Conservation (phyloP, 1,140 invertebrate species). For the Oppia nitens region DNA sequence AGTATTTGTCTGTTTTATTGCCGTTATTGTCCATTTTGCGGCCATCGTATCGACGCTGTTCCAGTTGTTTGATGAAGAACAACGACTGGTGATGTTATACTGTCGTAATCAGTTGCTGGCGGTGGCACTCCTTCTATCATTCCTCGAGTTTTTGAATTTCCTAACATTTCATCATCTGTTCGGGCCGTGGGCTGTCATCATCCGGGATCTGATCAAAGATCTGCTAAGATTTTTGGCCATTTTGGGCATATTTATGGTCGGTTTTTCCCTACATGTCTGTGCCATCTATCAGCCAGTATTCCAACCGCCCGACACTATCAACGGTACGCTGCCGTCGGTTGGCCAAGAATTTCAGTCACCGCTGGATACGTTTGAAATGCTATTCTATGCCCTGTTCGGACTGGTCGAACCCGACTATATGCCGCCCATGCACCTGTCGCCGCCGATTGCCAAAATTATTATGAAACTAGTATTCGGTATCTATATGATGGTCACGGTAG, state of each 20-base stretch:
- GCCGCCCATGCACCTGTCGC: conserved; percentile 35
- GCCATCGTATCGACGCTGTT: conserved; percentile 22
- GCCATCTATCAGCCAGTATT: conserved; percentile 27
- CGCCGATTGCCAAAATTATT: conserved; percentile 34
- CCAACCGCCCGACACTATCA: conserved; percentile 18
- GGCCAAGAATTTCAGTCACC: conserved; percentile 57
- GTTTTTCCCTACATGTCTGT: conserved; percentile 86
- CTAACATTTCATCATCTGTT: conserved; percentile 96
- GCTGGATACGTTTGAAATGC: conserved; percentile 78
- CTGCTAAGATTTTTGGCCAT: conserved; percentile 89
- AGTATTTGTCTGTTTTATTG: conserved; percentile 75
- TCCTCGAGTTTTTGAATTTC: conserved; percentile 92
- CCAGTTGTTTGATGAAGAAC: conserved; percentile 28
- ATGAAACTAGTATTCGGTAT: conserved; percentile 62
- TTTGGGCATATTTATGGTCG: conserved; percentile 89
- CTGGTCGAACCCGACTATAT: conserved; percentile 64
- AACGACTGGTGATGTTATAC: conserved; percentile 35
- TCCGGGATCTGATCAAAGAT: conserved; percentile 41
- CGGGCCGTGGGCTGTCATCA: conserved; percentile 77
- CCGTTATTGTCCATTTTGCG: conserved; percentile 60
- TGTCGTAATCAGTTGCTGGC: conserved; percentile 91
- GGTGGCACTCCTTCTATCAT: conserved; percentile 77
- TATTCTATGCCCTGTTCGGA: conserved; percentile 95
- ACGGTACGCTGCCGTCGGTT: conserved; percentile 17
- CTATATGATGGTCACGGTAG: conserved; percentile 92